Evolutionary conservation across 2,797 vertebrate genomes (phyloP).

Genomic region (Enteromius unitaeniatus): DNA sequence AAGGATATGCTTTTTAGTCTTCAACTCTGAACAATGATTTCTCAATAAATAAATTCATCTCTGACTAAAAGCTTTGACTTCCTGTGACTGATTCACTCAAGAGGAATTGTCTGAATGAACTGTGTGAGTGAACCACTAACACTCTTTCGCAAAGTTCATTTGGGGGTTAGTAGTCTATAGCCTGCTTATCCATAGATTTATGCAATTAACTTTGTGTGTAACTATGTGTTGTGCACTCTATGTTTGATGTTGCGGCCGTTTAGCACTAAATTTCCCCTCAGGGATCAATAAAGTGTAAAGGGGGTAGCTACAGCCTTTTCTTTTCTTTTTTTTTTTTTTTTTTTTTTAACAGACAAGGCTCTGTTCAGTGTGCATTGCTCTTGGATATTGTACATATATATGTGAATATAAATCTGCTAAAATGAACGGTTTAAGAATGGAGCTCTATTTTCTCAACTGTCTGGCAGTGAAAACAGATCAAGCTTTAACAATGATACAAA

Average conservation of each 20-base stretch:
- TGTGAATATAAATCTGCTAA: neutral
- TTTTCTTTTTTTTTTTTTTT: neutral
- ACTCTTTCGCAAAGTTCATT: conserved; percentile 13
- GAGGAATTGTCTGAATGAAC: conserved; percentile 3
- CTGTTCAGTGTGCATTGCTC: neutral
- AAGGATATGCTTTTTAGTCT: neutral
- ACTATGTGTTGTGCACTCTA: conserved; percentile 38
- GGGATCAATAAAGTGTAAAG: conserved; percentile 49
- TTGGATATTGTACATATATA: neutral
- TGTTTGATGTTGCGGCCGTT: conserved; percentile 48
- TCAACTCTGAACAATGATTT: neutral
- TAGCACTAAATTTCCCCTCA: conserved; percentile 42
- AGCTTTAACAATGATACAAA: neutral
- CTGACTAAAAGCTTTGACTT: neutral
- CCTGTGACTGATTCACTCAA: conserved; percentile 5
- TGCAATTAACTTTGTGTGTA: conserved; percentile 40
- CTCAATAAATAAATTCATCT: neutral
- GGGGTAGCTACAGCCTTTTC: no score
- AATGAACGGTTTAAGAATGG: neutral
- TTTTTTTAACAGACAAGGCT: conserved; percentile 7
- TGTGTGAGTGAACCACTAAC: neutral
- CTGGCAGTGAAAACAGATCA: neutral
- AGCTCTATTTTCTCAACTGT: neutral
- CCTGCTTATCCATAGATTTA: conserved; percentile 46
- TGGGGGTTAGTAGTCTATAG: conserved; percentile 27